Evolutionary conservation across 2,113 vertebrate genomes (phyloP).

Genomic region (Sapayoa aenigma): DNA sequence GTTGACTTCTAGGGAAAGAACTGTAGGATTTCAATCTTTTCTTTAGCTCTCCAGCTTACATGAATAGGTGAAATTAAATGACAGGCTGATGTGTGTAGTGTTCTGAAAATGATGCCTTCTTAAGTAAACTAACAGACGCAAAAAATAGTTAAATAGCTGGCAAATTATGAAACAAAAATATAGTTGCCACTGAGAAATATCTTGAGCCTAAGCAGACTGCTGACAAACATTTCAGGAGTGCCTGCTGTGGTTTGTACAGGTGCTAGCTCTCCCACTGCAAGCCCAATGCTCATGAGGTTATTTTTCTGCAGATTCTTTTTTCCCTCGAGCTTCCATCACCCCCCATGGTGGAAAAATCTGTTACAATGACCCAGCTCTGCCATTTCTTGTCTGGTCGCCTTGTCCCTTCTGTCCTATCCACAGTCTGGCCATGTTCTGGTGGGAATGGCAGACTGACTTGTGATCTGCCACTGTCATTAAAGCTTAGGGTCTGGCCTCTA

Average conservation of each 20-base stretch:
- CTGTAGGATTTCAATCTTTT: neutral
- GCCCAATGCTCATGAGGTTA: rapidly evolving
- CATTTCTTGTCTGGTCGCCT: neutral
- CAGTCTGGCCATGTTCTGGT: neutral
- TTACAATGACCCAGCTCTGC: neutral
- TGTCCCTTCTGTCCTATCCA: neutral
- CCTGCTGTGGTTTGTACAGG: rapidly evolving
- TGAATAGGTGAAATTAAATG: neutral
- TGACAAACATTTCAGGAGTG: neutral
- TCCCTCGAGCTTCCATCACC: neutral
- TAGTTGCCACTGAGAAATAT: neutral
- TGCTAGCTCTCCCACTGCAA: neutral
- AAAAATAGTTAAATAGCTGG: neutral
- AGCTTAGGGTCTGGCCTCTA: neutral
- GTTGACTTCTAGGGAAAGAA: neutral
- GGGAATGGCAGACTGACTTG: neutral
- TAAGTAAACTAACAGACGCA: neutral
- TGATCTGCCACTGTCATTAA: neutral
- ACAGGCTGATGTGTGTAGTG: neutral
- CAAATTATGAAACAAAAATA: neutral
- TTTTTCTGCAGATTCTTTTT: neutral
- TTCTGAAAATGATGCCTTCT: neutral
- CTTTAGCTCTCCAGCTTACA: neutral
- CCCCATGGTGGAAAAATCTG: neutral
- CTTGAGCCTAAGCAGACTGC: neutral